Evolutionary conservation across 2,797 vertebrate species (phyloP), one percentile per base, ranked within the genome.

Genomic region (Pteronotus mesoamericanus): DNA sequence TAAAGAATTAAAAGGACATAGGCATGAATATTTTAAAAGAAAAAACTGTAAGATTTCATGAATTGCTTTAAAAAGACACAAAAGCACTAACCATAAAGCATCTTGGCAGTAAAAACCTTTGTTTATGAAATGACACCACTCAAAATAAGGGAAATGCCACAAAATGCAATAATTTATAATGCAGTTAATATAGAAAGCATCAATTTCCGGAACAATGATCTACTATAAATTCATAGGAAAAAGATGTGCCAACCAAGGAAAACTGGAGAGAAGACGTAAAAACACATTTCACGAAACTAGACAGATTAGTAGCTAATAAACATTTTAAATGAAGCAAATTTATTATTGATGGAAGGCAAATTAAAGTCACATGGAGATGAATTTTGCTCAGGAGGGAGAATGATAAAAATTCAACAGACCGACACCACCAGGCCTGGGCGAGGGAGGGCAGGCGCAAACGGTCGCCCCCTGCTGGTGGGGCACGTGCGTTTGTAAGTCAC

Each of bases 401-500:
- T 24, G 34, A 68, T 66, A 32, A 34, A 26, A 29, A 29, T 55
- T 4, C 0, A 26, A 55, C 34, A 51, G 22, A 21, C 32, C 1
- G 44, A 32, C 16, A 3, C 9, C 9, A 18, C 1, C n/a, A 3
- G 48, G 74, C 21, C 5, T 9, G 0, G 22, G 37, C 11, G n/a
- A n/a, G 82, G 10, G 24, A 2, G 14, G 9, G 74, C 15, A 4
- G 2, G 5, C 0, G 46, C 4, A 15, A 6, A 9, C 9, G 0
- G 0, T 29, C 9, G 1, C 53, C 16, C 0, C 3, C 12, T 10
- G 57, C 4, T 0, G 32, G 34, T 2, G 14, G 78, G 64, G 0
- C 18, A 1, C 0, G 6, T 0, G 11, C 11, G 7, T 9, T 2
- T 6, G 19, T 6, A 22, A 21, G 1, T 57, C 1, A 42, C 2